Conservation (phyloP, 2,113 vertebrate genomes). For the Chionis minor region DNA sequence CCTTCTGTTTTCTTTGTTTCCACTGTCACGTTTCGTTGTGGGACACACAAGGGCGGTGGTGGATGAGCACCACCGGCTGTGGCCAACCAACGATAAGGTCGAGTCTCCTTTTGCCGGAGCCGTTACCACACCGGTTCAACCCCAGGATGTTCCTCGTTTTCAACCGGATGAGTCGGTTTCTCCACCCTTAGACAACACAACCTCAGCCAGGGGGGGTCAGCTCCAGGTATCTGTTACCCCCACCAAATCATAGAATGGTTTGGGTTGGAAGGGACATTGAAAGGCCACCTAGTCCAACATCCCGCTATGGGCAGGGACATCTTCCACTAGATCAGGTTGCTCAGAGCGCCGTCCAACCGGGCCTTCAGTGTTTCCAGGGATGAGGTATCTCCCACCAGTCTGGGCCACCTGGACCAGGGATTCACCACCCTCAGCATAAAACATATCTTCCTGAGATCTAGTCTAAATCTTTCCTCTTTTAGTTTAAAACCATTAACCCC, state of each 20-base stretch:
- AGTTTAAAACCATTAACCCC: background rate
- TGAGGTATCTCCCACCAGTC: background rate
- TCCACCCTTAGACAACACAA: background rate
- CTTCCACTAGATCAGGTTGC: background rate
- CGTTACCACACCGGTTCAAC: rapidly evolving
- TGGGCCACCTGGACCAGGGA: background rate
- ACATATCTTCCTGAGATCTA: background rate
- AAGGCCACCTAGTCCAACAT: background rate
- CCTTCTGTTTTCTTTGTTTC: slow-evolving; percentile 9
- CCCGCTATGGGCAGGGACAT: no score
- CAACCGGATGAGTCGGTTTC: background rate
- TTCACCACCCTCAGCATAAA: rapidly evolving
- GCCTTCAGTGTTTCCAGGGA: background rate
- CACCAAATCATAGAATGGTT: background rate
- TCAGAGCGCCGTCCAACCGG: background rate
- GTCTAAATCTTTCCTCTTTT: background rate
- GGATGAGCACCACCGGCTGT: background rate
- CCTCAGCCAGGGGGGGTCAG: rapidly evolving
- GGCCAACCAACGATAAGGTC: background rate
- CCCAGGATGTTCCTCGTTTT: rapidly evolving
- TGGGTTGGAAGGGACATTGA: background rate
- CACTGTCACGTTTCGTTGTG: background rate
- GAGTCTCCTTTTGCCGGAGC: background rate
- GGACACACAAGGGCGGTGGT: background rate
- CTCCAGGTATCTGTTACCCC: rapidly evolving